A percentile compares a stretch with the other conserved stretches of the same genome.
These are phyloP conservation scores for Dicranocentrus wangi DNA, from an alignment of 2,888 invertebrate genomes.

Conservation along the genomic window DNA sequence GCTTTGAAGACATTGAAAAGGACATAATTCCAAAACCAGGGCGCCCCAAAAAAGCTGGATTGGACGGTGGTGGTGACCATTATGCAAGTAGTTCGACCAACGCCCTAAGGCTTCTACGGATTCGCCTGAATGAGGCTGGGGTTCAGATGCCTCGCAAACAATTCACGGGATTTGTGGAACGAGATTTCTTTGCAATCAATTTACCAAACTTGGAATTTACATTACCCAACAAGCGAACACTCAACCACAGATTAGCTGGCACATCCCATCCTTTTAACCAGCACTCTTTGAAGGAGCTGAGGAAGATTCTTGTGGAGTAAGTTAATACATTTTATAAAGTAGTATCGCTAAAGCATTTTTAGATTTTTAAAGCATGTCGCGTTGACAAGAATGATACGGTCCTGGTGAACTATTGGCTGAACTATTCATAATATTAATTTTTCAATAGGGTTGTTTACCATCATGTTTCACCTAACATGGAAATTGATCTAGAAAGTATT, in stretches of 20 bases:
- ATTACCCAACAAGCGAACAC: background rate
- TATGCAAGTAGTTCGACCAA: constrained; percentile 26
- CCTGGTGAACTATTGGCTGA: background rate
- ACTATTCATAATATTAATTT: constrained; percentile 13
- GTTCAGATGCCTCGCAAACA: constrained; percentile 12
- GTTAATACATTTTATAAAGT: constrained; percentile 4
- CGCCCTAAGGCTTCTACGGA: constrained; percentile 47
- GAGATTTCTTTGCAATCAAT: constrained; percentile 59
- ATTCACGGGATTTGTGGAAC: constrained; percentile 43
- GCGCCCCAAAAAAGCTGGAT: background rate
- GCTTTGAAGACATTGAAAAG: constrained; percentile 48
- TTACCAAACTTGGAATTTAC: constrained; percentile 40
- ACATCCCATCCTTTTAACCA: constrained; percentile 27
- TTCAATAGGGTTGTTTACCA: constrained; percentile 47
- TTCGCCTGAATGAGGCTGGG: constrained; percentile 43
- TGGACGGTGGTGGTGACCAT: background rate
- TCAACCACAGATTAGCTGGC: constrained; percentile 37
- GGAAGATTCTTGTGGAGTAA: constrained; percentile 25
- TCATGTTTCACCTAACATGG: background rate
- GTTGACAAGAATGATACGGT: too few species aligned
- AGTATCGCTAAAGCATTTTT: background rate
- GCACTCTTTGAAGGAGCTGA: constrained; percentile 21
- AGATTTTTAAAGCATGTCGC: background rate
- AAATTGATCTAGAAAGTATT: background rate
- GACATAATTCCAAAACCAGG: constrained; percentile 23